Evolutionary conservation across 2,113 vertebrate species (phyloP).

Genomic region (Potamarius usumacintae): DNA sequence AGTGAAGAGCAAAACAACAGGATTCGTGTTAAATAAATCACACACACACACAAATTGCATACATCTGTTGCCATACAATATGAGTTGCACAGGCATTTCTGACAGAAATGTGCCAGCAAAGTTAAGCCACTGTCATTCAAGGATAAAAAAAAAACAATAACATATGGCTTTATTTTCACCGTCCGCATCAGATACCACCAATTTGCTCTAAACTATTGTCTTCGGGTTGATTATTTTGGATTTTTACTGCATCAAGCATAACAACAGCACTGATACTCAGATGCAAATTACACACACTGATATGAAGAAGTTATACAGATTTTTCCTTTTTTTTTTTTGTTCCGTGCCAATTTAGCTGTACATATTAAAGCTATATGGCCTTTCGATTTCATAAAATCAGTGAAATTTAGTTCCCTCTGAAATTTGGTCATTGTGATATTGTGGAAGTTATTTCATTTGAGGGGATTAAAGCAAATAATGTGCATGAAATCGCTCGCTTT

Average conservation of each 20-base stretch:
- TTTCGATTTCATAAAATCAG: too few species aligned
- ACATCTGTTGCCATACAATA: constrained; percentile 1
- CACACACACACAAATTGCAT: constrained; percentile 3
- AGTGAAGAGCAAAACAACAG: constrained; percentile 3
- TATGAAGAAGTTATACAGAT: too few species aligned
- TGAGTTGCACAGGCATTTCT: not conserved
- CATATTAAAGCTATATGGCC: too few species aligned
- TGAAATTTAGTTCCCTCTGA: too few species aligned
- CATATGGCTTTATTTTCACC: not conserved
- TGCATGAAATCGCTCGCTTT: too few species aligned
- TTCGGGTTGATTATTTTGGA: not conserved
- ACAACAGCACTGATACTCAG: not conserved
- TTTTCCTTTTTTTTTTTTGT: too few species aligned
- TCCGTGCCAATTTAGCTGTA: too few species aligned
- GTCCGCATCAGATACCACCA: too few species aligned
- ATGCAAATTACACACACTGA: too few species aligned
- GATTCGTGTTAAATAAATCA: constrained; percentile 8
- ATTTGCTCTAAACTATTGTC: not conserved
- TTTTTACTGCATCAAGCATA: not conserved
- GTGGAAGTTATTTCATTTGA: too few species aligned
- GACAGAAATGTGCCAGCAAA: not conserved
- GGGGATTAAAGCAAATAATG: too few species aligned
- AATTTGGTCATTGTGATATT: too few species aligned
- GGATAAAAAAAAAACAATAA: not conserved
- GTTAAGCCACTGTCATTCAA: not conserved